Base-by-base conservation (phyloP, 2,888 invertebrate genomes). In the Perizoma affinitatum region DNA sequence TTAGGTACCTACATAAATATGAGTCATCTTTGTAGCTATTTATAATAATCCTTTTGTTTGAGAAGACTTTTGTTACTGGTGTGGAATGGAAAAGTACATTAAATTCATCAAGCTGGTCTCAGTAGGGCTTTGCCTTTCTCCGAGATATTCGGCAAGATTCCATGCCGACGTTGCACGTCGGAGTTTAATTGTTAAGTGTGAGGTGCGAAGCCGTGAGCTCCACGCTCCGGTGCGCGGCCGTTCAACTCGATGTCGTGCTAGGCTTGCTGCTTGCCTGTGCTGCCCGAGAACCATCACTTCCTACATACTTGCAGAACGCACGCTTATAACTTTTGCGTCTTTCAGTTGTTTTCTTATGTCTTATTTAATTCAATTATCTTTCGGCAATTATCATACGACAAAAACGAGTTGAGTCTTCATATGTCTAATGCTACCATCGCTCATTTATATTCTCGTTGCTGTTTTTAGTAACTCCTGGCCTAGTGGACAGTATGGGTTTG, bases 231-330 rank as follows among this genome's bases (percentile, higher is more conserved):
- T 85, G 87, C 80, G 69, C 70, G 70, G 67, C 85, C 90, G 80
- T 90, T 90, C 88, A 89, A 89, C 91, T 82, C 83, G 76, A 68
- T 80, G 82, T 80, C 78, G 82, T 84, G 86, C 82, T 84, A 79
- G 80, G 79, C 79, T 82, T 82, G 82, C 76, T 76, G 79, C 57
- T 78, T 86, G 84, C 82, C 83, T 78, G n/a, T n/a, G 79, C 78
- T 87, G 83, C 81, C 84, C 81, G 79, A 78, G 75, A 79, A 82
- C 84, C 83, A 79, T 84, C 79, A 82, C 86, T 87, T 88, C 88
- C 88, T 87, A 83, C 84, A 84, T 84, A 82, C 80, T 73, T 70
- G 61, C 73, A 73, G 68, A 60, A 59, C 53, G 56, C 67, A 68
- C 66, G 71, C 60, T 67, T 67, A 69, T 73, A 63, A 67, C 42